Percentiles rank a stretch among this genome's conserved stretches.
phyloP scores from a whole-genome alignment of 37 sponge, comb jelly and placozoan species.

The Lycopodina hypogea region DNA sequence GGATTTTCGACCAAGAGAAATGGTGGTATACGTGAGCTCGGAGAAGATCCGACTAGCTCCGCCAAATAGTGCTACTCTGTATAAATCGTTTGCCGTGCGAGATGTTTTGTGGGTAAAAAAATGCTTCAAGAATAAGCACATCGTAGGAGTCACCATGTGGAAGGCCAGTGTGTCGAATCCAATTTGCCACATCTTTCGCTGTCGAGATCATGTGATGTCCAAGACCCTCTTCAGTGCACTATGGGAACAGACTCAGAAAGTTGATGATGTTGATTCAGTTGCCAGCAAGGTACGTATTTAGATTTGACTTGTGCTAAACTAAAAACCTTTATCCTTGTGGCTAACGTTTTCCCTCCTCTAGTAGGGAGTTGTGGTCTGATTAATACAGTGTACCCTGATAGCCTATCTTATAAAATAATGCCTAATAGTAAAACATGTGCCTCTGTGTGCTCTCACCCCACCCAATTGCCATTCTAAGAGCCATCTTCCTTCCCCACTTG shows the following conservation, averaged over 20 bases:
- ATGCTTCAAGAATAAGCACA: conserved; percentile 63
- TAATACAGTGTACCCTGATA: too few species aligned
- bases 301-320: background rate
- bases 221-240: conserved; percentile 36
- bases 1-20: conserved; percentile 21
- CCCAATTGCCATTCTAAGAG: too few species aligned
- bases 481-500: too few species aligned
- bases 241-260: conserved; percentile 27
- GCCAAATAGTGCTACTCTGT: conserved; percentile 39
- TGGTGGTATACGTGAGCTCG: conserved; percentile 46
- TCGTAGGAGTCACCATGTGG: conserved; percentile 59
- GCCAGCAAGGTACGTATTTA: background rate
- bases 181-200: conserved; percentile 58
- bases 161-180: conserved; percentile 20
- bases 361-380: too few species aligned
- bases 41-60: conserved; percentile 59
- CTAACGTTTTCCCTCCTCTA: background rate
- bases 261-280: conserved; percentile 10
- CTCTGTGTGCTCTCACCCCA: too few species aligned
- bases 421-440: too few species aligned
- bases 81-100: conserved; percentile 60
- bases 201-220: conserved; percentile 35
- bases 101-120: conserved; percentile 34
- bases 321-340: background rate
- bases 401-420: too few species aligned